Evolutionary conservation across 2,113 vertebrate species (phyloP).

Genomic region (Oncorhynchus nerka): DNA sequence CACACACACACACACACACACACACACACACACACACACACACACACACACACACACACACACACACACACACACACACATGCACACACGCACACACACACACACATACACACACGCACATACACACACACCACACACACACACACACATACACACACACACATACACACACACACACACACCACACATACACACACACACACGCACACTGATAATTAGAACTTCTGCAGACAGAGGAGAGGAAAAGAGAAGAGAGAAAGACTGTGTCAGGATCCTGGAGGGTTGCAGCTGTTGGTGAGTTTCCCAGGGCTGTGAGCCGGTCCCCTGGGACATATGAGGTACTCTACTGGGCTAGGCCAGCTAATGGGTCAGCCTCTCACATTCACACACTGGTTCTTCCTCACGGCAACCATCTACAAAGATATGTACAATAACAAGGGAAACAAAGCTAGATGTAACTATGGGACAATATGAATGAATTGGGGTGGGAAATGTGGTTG

Average conservation of each 20-base stretch:
- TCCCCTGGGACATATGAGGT: slow-evolving; percentile 57
- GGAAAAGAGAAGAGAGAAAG: slow-evolving; percentile 18
- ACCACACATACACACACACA: slow-evolving; percentile 4
- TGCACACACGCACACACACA: too few relatives aligned
- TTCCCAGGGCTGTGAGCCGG: slow-evolving; percentile 66
- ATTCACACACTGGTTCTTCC: slow-evolving; percentile 20
- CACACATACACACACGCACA: too few relatives aligned
- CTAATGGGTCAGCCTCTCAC: slow-evolving; percentile 68
- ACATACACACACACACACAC: background rate
- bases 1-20: background rate
- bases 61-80: too few relatives aligned
- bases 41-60: background rate
- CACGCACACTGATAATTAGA: slow-evolving; percentile 44
- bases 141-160: too few relatives aligned
- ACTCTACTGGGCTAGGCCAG: slow-evolving; percentile 46
- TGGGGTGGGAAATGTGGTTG: too few relatives aligned
- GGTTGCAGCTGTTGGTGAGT: slow-evolving; percentile 70
- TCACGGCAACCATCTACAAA: slow-evolving; percentile 14
- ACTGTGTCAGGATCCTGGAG: slow-evolving; percentile 61
- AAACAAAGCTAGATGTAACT: too few relatives aligned
- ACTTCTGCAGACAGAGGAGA: slow-evolving; percentile 29
- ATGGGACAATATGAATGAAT: too few relatives aligned
- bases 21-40: background rate
- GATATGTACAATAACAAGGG: slow-evolving; percentile 7
- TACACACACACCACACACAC: too few relatives aligned